These are phyloP conservation scores for Philopedon plagiatum DNA, from an alignment of 2,888 invertebrate genomes.

Conservation along the genomic window DNA sequence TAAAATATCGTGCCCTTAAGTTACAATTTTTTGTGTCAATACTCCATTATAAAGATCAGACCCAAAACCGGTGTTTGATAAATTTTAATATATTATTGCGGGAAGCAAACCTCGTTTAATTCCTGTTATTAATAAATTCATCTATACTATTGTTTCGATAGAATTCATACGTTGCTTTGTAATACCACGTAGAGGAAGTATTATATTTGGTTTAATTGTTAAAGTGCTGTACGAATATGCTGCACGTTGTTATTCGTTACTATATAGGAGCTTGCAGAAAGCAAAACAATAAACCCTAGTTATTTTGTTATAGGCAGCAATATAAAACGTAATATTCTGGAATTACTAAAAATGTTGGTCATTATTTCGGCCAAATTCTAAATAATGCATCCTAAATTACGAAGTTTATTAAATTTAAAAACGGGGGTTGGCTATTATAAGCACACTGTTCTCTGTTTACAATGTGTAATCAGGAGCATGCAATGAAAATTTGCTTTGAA, in stretches of 20 bases:
- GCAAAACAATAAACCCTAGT: slow-evolving; percentile 8
- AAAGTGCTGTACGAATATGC: no score
- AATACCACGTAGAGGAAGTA: no score
- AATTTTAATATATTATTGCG: no score
- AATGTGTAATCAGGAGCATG: slow-evolving; percentile 1
- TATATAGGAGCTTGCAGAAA: background rate
- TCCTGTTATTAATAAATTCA: no score
- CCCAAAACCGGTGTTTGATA: no score
- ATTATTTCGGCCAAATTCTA: slow-evolving; percentile 9
- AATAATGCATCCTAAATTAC: slow-evolving; percentile 18
- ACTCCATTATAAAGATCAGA: no score
- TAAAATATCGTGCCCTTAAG: no score
- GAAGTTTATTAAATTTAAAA: slow-evolving; percentile 14
- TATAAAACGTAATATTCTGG: background rate
- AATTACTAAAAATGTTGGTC: slow-evolving; percentile 15
- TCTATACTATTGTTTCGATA: no score
- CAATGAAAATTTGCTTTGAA: slow-evolving; percentile 2
- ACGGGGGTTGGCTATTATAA: background rate
- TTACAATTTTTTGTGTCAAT: no score
- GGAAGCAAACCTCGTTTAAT: no score
- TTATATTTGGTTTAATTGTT: no score
- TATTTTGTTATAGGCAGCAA: background rate
- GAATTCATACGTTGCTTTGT: no score
- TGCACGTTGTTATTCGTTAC: background rate
- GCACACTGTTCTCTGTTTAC: slow-evolving; percentile 5